Percentiles rank a stretch among this genome's conserved stretches.
phyloP scores from a whole-genome alignment of 2,888 invertebrate species.

The Oscheius sp. region DNA sequence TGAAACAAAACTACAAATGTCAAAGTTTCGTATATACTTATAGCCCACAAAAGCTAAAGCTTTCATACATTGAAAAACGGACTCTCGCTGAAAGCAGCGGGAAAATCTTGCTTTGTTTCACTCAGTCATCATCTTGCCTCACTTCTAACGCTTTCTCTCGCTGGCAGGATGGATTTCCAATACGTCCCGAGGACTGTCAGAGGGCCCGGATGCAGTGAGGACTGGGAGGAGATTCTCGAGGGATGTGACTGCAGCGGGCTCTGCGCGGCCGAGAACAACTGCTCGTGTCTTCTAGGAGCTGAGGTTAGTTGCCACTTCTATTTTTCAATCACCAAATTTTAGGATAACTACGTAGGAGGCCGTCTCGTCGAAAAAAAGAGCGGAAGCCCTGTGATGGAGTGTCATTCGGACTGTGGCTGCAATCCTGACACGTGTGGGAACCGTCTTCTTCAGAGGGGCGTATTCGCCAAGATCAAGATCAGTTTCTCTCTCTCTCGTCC shows the following conservation, averaged over 20 bases:
- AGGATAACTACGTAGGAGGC: slow-evolving; percentile 43
- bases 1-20: too few relatives aligned
- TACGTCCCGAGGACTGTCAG: slow-evolving; percentile 44
- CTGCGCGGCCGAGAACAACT: slow-evolving; percentile 50
- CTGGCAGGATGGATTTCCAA: slow-evolving; percentile 54
- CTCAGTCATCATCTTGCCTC: too few relatives aligned
- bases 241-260: slow-evolving; percentile 60
- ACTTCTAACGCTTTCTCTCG: too few relatives aligned
- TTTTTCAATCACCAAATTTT: background rate
- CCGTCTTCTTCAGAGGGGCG: slow-evolving; percentile 59
- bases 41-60: too few relatives aligned
- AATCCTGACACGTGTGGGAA: slow-evolving; percentile 53
- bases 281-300: slow-evolving; percentile 51
- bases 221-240: slow-evolving; percentile 48
- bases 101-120: too few relatives aligned
- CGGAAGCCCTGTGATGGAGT: slow-evolving; percentile 54
- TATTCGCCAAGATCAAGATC: slow-evolving; percentile 50
- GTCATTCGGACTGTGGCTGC: slow-evolving; percentile 59
- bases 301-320: background rate
- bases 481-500: background rate
- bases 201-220: slow-evolving; percentile 48
- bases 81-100: too few relatives aligned
- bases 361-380: slow-evolving; percentile 4
- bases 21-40: too few relatives aligned
- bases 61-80: too few relatives aligned